These are phyloP conservation scores for Augochlora pura DNA, from an alignment of 1,140 invertebrate genomes.

Conservation along the genomic window DNA sequence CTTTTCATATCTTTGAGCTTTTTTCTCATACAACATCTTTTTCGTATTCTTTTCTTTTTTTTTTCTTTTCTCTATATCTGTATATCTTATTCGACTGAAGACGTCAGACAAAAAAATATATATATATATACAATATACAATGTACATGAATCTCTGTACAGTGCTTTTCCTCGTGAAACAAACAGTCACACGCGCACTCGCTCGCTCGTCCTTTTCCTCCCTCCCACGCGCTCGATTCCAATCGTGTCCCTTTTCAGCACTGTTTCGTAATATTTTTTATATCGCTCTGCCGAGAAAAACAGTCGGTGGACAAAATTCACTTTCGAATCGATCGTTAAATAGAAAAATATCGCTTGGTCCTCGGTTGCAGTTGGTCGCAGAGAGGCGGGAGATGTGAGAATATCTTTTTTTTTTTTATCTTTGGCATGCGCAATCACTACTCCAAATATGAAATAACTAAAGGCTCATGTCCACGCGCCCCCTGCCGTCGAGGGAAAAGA, in stretches of 20 bases:
- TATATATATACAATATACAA: background rate
- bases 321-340: constrained; percentile 72
- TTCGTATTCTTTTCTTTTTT: background rate
- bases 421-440: constrained; percentile 80
- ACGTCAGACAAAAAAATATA: constrained; percentile 17
- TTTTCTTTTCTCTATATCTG: constrained; percentile 43
- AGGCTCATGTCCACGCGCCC: constrained; percentile 77
- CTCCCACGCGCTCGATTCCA: constrained; percentile 58
- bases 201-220: constrained; percentile 52
- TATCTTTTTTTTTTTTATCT: constrained; percentile 72
- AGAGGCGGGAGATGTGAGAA: constrained; percentile 81
- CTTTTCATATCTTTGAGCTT: no score
- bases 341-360: constrained; percentile 73
- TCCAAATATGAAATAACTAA: constrained; percentile 80
- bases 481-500: constrained; percentile 70
- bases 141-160: constrained; percentile 32
- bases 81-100: constrained; percentile 41
- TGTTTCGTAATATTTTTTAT: constrained; percentile 47
- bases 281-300: constrained; percentile 47
- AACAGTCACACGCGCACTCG: constrained; percentile 55
- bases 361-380: constrained; percentile 77
- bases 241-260: constrained; percentile 50
- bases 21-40: background rate
- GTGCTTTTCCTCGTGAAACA: constrained; percentile 42
- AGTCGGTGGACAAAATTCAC: constrained; percentile 67